Evolutionary conservation across 2,888 invertebrate species (phyloP).

Genomic region (Nesidiocoris tenuis): DNA sequence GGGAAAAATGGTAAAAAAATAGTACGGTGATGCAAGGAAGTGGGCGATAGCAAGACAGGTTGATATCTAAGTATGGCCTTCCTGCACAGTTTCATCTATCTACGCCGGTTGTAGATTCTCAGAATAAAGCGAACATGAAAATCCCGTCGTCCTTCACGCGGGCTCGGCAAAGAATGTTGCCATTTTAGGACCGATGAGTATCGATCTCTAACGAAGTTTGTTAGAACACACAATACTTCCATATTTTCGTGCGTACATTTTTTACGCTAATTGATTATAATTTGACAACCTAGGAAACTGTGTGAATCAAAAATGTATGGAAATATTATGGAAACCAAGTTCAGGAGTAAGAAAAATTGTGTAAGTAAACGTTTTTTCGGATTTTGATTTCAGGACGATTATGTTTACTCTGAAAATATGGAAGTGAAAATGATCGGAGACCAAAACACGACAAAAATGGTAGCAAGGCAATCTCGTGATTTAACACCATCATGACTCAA

Average conservation of each 20-base stretch:
- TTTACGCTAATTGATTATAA: no score
- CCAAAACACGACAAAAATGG: not conserved
- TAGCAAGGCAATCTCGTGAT: not conserved
- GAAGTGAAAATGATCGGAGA: not conserved
- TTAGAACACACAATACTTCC: no score
- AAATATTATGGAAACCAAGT: no score
- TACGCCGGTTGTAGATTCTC: not conserved
- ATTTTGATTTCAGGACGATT: no score
- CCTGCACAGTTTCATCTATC: not conserved
- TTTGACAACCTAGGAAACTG: no score
- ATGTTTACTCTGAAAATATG: no score
- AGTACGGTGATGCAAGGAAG: conserved; percentile 17
- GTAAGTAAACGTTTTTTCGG: no score
- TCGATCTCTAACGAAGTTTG: no score
- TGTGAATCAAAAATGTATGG: no score
- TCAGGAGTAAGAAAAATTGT: no score
- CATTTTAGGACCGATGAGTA: conserved; percentile 11
- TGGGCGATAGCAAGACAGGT: conserved; percentile 8
- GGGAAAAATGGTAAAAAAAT: no score
- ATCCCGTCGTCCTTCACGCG: conserved; percentile 10
- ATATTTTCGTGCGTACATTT: no score
- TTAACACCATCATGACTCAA: not conserved
- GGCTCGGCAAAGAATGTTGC: not conserved
- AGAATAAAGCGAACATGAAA: not conserved
- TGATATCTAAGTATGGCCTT: not conserved